These are phyloP conservation scores for Fissipunctia ypsillon DNA, from an alignment of 2,888 invertebrate species.

Conservation along the genomic window DNA sequence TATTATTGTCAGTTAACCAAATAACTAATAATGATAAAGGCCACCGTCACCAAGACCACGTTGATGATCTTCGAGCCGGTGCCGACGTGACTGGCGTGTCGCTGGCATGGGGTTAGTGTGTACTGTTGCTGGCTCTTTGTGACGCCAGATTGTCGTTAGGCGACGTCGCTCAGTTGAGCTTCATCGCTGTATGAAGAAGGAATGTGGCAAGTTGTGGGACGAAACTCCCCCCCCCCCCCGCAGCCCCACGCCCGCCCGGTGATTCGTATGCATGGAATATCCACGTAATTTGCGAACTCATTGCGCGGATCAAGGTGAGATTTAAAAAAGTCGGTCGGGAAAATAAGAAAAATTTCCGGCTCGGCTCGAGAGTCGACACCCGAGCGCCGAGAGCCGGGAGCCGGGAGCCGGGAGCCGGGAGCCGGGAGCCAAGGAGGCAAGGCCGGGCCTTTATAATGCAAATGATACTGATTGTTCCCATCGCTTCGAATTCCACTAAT, in stretches of 20 bases:
- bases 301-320: constrained; percentile 81
- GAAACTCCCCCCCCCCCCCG: not conserved
- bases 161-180: not conserved
- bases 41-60: not conserved
- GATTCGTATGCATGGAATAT: constrained; percentile 83
- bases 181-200: not conserved
- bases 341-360: constrained; percentile 61
- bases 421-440: constrained; percentile 34
- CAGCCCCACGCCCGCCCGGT: not conserved
- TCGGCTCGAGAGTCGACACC: constrained; percentile 11
- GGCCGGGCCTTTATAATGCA: constrained; percentile 76
- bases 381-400: constrained; percentile 15
- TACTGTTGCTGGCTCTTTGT: not conserved
- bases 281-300: constrained; percentile 82
- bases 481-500: constrained; percentile 75
- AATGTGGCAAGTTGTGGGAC: not conserved
- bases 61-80: not conserved
- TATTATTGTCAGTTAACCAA: not conserved
- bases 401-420: constrained; percentile 17
- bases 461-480: constrained; percentile 78
- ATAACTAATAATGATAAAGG: not conserved
- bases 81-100: not conserved
- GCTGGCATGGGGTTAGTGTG: not conserved
- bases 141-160: not conserved
- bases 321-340: constrained; percentile 73